phyloP scores from a whole-genome alignment of 2,888 invertebrate genomes.

The Acronicta aceris region DNA sequence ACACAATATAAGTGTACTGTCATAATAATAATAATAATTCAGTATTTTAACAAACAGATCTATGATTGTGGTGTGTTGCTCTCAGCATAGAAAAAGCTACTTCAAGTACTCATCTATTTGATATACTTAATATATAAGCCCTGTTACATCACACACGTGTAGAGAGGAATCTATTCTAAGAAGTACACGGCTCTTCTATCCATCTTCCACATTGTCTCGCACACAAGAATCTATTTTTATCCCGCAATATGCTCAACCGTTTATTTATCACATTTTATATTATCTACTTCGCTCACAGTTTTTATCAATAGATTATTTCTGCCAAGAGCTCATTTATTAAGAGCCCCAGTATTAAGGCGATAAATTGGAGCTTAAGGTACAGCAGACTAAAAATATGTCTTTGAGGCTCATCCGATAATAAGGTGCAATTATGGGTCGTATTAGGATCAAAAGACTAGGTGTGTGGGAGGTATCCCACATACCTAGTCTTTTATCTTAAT shows the following conservation, averaged over 20 bases:
- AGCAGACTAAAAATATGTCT: constrained; percentile 9
- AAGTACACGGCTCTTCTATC: background rate
- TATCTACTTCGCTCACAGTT: background rate
- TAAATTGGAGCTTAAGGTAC: constrained; percentile 11
- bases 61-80: too few relatives aligned
- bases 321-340: constrained; percentile 7
- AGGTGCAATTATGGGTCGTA: background rate
- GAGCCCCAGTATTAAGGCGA: background rate
- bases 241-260: constrained; percentile 8
- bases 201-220: constrained; percentile 19
- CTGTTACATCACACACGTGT: background rate
- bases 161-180: background rate
- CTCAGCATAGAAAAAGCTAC: too few relatives aligned
- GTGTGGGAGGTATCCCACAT: too few relatives aligned
- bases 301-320: constrained; percentile 19
- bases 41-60: too few relatives aligned
- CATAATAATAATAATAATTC: too few relatives aligned
- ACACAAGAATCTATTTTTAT: constrained; percentile 26
- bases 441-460: constrained; percentile 8
- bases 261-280: constrained; percentile 4
- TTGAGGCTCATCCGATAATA: constrained; percentile 1
- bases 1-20: too few relatives aligned
- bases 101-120: too few relatives aligned
- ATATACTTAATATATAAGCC: too few relatives aligned
- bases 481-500: too few relatives aligned